Evolutionary conservation across 2,797 vertebrate species (phyloP).

Genomic region (Podarcis lilfordi): DNA sequence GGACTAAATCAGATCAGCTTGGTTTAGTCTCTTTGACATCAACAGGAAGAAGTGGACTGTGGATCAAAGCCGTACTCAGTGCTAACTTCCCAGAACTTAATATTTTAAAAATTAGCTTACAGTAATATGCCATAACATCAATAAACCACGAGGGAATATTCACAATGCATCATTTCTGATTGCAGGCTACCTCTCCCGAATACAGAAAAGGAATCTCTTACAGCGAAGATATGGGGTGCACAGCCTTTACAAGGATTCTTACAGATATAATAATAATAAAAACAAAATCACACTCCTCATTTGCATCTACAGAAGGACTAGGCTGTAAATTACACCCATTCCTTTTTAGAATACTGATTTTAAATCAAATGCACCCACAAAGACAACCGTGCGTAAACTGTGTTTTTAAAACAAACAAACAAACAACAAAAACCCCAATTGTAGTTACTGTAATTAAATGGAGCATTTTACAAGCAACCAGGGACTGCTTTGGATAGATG

Average conservation of each 20-base stretch:
- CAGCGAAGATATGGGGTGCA: conserved; percentile 67
- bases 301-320: background rate
- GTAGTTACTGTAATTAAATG: conserved; percentile 82
- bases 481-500: conserved; percentile 80
- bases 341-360: conserved; percentile 79
- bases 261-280: conserved; percentile 52
- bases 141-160: conserved; percentile 54
- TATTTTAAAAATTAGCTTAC: conserved; percentile 46
- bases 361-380: conserved; percentile 74
- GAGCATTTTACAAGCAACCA: conserved; percentile 81
- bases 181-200: conserved; percentile 75
- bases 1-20: background rate
- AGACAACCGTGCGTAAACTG: conserved; percentile 79
- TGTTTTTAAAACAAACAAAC: conserved; percentile 51
- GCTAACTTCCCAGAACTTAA: conserved; percentile 64
- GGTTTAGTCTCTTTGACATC: background rate
- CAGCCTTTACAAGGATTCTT: conserved; percentile 72
- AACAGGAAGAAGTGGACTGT: background rate
- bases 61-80: conserved; percentile 51
- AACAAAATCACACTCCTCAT: conserved; percentile 48
- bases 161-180: conserved; percentile 73
- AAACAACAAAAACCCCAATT: conserved; percentile 43
- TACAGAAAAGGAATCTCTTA: conserved; percentile 69
- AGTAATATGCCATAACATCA: conserved; percentile 29
- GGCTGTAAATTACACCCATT: conserved; percentile 70